Evolutionary conservation across 2,888 invertebrate species (phyloP).

Genomic region (Euspilapteryx auroguttella): DNA sequence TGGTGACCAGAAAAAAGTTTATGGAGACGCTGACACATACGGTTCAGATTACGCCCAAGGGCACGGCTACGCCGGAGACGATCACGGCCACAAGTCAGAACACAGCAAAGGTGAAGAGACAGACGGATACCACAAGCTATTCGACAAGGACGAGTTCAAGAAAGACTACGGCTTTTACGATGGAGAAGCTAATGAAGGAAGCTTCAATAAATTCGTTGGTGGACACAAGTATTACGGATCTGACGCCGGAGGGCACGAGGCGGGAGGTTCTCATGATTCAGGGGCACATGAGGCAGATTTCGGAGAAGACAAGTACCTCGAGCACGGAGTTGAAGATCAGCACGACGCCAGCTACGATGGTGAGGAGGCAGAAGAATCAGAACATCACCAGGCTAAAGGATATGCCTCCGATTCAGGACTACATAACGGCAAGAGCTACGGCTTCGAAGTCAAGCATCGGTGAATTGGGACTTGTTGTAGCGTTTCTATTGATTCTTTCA

Average conservation of each 20-base stretch:
- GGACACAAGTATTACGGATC: conserved; percentile 52
- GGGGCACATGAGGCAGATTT: conserved; percentile 44
- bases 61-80: conserved; percentile 51
- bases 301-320: conserved; percentile 51
- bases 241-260: conserved; percentile 48
- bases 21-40: conserved; percentile 47
- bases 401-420: conserved; percentile 34
- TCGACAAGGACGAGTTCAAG: conserved; percentile 71
- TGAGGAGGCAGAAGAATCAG: conserved; percentile 47
- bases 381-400: conserved; percentile 45
- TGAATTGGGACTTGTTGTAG: conserved; percentile 13
- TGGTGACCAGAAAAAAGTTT: conserved; percentile 52
- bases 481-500: conserved; percentile 35
- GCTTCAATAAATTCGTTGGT: conserved; percentile 60
- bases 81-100: conserved; percentile 47
- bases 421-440: conserved; percentile 37
- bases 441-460: conserved; percentile 38
- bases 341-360: conserved; percentile 47
- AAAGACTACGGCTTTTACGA: conserved; percentile 73
- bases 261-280: conserved; percentile 55
- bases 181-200: conserved; percentile 61
- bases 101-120: conserved; percentile 65
- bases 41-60: conserved; percentile 53
- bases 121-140: conserved; percentile 68
- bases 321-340: conserved; percentile 45